phyloP scores from a whole-genome alignment of 2,888 invertebrate genomes.

The Fissipunctia ypsillon region DNA sequence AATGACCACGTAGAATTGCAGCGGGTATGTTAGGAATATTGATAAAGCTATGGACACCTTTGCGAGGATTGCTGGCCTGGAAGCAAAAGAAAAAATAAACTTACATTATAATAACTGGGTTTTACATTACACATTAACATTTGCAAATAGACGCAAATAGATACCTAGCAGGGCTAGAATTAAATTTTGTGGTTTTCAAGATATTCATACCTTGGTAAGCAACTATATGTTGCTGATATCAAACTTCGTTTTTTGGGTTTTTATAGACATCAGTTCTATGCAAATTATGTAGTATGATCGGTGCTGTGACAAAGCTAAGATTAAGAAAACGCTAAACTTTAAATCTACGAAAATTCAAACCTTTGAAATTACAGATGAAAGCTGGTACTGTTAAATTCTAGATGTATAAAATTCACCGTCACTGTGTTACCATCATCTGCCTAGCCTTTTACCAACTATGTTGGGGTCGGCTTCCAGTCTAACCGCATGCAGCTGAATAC shows the following conservation, averaged over 20 bases:
- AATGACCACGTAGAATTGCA: constrained; percentile 98
- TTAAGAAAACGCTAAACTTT: neutral
- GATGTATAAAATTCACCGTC: neutral
- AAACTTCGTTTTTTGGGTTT: neutral
- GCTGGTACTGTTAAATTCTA: neutral
- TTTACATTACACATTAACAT: neutral
- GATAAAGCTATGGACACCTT: constrained; percentile 96
- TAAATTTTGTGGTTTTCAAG: neutral
- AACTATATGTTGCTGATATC: neutral
- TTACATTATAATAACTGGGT: neutral
- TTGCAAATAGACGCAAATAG: neutral
- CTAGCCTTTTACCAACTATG: too few relatives aligned
- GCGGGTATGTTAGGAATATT: constrained; percentile 97
- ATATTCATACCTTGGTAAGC: neutral
- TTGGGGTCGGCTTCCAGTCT: too few relatives aligned
- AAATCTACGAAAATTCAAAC: neutral
- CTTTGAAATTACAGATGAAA: neutral
- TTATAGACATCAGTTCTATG: neutral
- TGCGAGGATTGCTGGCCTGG: constrained; percentile 94
- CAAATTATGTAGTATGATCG: neutral
- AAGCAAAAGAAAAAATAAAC: constrained; percentile 67
- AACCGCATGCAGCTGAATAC: too few relatives aligned
- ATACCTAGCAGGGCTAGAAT: neutral
- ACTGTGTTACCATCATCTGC: neutral
- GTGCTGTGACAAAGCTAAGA: neutral